Evolutionary conservation across 2,113 vertebrate species (phyloP), one percentile per base, ranked within the genome.

Genomic region (Rhea pennata): DNA sequence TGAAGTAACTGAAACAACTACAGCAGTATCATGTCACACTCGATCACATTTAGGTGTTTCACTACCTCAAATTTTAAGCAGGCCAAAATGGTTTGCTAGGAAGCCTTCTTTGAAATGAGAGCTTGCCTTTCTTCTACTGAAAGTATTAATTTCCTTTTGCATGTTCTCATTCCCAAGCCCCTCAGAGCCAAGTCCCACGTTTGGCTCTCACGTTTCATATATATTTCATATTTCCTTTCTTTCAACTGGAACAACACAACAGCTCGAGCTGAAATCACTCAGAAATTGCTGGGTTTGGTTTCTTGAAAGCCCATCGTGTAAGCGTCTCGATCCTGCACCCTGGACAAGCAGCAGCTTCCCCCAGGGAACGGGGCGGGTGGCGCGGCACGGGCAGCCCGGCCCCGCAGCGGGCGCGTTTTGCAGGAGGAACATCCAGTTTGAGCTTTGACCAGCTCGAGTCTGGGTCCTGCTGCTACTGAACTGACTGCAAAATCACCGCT

Each of bases 401-500:
- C 9, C 15, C 16, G 62, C 64, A n/a, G 39, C 87, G 67, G 50
- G 36, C 36, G 36, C 36, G 36, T 36, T 36, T 36, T 6, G 51
- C 24, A 44, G 14, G 78, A 96, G 58, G 40, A 87, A 87, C 20
- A 92, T 8, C 15, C 24, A 22, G 69, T 78, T 93, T 75, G 54
- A 93, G 44, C 65, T 69, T 92, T 84, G 69, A 95, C 73, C 79
- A 78, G 7, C 54, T 22, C 75, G 58, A 17, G 81, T 76, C 84
- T 87, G 84, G 85, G 72, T 86, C 78, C 73, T 93, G 54, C 58
- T 89, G 82, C 74, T 77, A 67, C n/a, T 89, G 51, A 92, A 87
- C 53, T 31, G 62, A 14, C 71, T 87, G 87, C 87, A 79, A 89
- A 91, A 85, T 70, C 44, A 85, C 53, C 74, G 65, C 93, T 92